Evolutionary conservation across 2,797 vertebrate genomes (phyloP).

Genomic region (Phalanger gymnotis): DNA sequence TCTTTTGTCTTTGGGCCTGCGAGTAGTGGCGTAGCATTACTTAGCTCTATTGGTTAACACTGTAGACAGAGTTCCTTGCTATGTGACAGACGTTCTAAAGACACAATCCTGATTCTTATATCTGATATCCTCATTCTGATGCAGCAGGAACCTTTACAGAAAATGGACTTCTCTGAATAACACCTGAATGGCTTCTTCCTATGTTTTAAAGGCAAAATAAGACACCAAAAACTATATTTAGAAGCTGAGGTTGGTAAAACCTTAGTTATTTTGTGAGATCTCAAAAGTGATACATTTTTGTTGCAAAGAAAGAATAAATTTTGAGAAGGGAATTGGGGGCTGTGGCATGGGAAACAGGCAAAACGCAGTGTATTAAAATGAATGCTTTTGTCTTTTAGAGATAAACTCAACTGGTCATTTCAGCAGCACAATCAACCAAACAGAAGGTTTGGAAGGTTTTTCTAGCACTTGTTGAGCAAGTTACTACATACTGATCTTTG

Average conservation of each 20-base stretch:
- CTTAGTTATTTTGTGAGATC: constrained; percentile 8
- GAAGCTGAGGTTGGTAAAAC: constrained; percentile 15
- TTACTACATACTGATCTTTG: constrained; percentile 44
- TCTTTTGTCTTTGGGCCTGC: not conserved
- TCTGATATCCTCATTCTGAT: not conserved
- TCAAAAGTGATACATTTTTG: constrained; percentile 29
- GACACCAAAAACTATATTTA: not conserved
- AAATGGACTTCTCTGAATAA: not conserved
- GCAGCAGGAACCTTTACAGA: not conserved
- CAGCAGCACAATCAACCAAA: constrained; percentile 38
- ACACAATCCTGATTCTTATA: constrained; percentile 24
- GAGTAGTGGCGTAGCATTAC: not conserved
- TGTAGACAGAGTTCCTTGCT: not conserved
- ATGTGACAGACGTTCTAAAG: constrained; percentile 17
- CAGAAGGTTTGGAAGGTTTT: constrained; percentile 52
- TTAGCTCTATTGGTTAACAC: not conserved
- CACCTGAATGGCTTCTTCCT: not conserved
- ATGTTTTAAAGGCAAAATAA: not conserved
- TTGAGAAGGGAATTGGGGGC: constrained; percentile 29
- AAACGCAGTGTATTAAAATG: constrained; percentile 56
- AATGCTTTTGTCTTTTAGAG: constrained; percentile 28
- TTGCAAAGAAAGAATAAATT: constrained; percentile 47
- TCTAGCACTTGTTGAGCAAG: constrained; percentile 16
- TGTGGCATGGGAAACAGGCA: constrained; percentile 35
- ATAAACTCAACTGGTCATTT: constrained; percentile 31